Percentiles rank a stretch among this genome's conserved stretches.
phyloP scores from a whole-genome alignment of 2,797 vertebrate genomes.

The Adelosebastes latens region DNA sequence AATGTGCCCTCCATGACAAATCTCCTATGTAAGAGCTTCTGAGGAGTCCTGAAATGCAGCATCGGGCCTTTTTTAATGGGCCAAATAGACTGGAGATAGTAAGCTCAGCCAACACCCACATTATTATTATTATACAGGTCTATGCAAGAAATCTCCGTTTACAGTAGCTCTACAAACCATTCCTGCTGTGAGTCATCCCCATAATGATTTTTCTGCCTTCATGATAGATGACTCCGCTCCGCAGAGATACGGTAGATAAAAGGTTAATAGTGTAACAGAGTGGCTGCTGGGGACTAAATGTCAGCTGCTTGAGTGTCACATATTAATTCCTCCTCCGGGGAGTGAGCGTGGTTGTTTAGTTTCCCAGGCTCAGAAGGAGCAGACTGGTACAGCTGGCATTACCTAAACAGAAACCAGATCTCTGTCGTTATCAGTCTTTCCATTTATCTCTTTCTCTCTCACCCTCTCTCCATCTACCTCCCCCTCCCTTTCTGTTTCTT shows the following conservation, averaged over 20 bases:
- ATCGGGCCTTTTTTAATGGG: neutral
- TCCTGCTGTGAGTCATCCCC: conserved; percentile 32
- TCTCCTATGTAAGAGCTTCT: neutral
- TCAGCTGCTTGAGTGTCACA: conserved; percentile 14
- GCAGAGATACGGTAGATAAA: neutral
- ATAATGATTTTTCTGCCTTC: conserved; percentile 39
- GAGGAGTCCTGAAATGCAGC: neutral
- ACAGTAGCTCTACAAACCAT: conserved; percentile 13
- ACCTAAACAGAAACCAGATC: conserved; percentile 63
- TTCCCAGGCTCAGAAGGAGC: conserved; percentile 43
- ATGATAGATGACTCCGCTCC: neutral
- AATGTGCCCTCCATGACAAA: neutral
- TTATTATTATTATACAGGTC: neutral
- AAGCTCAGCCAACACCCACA: neutral
- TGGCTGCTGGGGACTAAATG: neutral
- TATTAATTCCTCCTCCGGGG: conserved; percentile 21
- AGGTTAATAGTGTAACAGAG: conserved; percentile 1
- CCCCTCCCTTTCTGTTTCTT: neutral
- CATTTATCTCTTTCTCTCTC: conserved; percentile 33
- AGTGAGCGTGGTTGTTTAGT: conserved; percentile 26
- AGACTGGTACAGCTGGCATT: conserved; percentile 53
- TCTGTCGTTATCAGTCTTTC: conserved; percentile 30
- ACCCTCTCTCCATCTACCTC: neutral
- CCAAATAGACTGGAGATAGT: neutral
- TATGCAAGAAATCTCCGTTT: conserved; percentile 5